phyloP scores from a whole-genome alignment of 2,113 vertebrate species.

The Jaculus jaculus region DNA sequence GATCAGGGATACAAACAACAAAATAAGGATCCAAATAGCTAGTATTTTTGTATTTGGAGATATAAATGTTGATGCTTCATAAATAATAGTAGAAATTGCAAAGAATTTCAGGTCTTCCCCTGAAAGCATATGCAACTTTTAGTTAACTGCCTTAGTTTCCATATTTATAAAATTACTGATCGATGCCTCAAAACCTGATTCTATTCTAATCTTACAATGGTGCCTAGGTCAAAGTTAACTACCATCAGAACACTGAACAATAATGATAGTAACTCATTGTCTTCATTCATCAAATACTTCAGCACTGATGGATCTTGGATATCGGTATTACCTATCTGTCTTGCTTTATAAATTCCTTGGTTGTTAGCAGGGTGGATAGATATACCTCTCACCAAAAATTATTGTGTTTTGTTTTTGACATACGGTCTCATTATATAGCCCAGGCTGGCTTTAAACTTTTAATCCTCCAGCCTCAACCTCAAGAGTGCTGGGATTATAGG shows the following conservation, averaged over 20 bases:
- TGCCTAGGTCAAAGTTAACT: not conserved
- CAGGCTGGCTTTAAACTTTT: not conserved
- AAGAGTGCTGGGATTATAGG: not conserved
- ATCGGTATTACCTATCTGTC: not conserved
- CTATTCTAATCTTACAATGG: not conserved
- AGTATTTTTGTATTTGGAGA: not conserved
- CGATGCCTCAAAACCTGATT: not conserved
- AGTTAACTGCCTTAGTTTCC: not conserved
- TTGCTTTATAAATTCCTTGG: not conserved
- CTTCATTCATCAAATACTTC: not conserved
- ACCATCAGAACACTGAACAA: not conserved
- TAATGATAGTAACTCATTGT: not conserved
- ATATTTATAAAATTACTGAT: slow-evolving; percentile 14
- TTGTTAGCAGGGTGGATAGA: not conserved
- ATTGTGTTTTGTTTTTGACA: not conserved
- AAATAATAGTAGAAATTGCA: not conserved
- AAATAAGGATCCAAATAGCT: not conserved
- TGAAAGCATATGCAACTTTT: not conserved
- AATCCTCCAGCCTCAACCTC: not conserved
- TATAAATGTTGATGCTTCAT: not conserved
- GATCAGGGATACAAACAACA: not conserved
- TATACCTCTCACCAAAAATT: not conserved
- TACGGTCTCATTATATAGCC: not conserved
- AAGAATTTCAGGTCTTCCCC: not conserved
- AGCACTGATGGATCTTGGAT: not conserved